Conservation (phyloP, 2,113 vertebrate genomes). For the Pedionomus torquatus region DNA sequence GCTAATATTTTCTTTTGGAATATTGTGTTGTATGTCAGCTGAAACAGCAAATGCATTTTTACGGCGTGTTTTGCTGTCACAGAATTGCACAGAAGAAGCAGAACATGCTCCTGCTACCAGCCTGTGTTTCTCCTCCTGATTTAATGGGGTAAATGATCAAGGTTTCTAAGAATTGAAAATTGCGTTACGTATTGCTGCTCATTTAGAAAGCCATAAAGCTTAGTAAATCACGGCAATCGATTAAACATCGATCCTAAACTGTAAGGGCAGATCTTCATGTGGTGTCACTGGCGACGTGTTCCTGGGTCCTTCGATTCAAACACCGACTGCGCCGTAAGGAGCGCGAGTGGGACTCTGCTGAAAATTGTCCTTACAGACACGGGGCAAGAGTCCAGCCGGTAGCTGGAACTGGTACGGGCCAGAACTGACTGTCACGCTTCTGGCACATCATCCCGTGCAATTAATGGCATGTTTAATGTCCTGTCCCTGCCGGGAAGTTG, state of each 20-base stretch:
- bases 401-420: neutral
- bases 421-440: neutral
- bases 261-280: neutral
- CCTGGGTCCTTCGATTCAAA: neutral
- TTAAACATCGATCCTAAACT: conserved; percentile 29
- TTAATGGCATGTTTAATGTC: neutral
- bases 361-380: neutral
- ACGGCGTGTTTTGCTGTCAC: conserved; percentile 40
- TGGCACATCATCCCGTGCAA: neutral
- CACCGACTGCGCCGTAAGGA: fast-evolving
- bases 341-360: neutral
- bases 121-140: neutral
- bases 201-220: conserved; percentile 15
- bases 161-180: conserved; percentile 30
- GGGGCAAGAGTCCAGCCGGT: neutral
- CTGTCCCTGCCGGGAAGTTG: neutral
- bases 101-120: neutral
- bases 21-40: conserved; percentile 18
- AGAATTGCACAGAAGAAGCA: conserved; percentile 6
- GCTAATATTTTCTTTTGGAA: conserved; percentile 28
- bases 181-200: neutral
- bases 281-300: neutral
- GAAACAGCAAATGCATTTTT: conserved; percentile 28
- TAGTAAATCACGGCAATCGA: conserved; percentile 23
- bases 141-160: conserved; percentile 29